Base-by-base conservation (phyloP, 2,797 vertebrate species). In the Sebastes iracundus region DNA sequence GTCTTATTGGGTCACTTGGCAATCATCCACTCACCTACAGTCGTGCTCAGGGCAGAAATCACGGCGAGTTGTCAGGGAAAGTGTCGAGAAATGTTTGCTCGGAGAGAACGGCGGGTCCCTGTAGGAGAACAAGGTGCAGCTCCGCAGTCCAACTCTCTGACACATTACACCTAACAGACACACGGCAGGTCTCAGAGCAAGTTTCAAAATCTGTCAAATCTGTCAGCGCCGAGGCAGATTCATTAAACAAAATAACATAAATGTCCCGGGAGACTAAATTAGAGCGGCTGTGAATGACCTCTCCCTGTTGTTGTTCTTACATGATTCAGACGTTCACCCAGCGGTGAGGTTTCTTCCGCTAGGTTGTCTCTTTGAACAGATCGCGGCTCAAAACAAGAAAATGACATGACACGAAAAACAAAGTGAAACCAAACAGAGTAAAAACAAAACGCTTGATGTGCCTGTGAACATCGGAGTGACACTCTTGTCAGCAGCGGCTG, bases 381-480 rank as follows among this genome's bases (percentile, higher is more conserved):
- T 87, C 75, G 68, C 16, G 9, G 72, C 80, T 86, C 71, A 84
- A 86, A 91, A 86, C 79, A 81, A 79, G 84, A 86, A 85, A 88
- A 86, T 55, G 86, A 89, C 89, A 86, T 32, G 87, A 90, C 83
- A 85, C 23, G 25, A 72, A 77, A 89, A 88, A 85, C 82, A 87
- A 91, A 84, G 75, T 73, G 88, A 90, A 89, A 91, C 77, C 82
- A 87, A 91, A 90, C 77, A 78, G 82, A 88, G 84, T 80, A 76
- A 90, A 89, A 88, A 87, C 82, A 87, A 92, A 92, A 85, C 0
- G 77, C 84, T 79, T 83, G 92, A 92, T 80, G 85, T 73, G 87
- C 62, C 83, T 46, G 64, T 83, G 90, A 92, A 90, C 90, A 93
- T 91, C 63, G 60, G 82, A 89, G 87, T 85, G 93, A 91, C 89